A percentile compares a stretch with the other conserved stretches of the same genome.
Conservation (phyloP, 2,113 vertebrate species). For the Beaufortia kweichowensis region DNA sequence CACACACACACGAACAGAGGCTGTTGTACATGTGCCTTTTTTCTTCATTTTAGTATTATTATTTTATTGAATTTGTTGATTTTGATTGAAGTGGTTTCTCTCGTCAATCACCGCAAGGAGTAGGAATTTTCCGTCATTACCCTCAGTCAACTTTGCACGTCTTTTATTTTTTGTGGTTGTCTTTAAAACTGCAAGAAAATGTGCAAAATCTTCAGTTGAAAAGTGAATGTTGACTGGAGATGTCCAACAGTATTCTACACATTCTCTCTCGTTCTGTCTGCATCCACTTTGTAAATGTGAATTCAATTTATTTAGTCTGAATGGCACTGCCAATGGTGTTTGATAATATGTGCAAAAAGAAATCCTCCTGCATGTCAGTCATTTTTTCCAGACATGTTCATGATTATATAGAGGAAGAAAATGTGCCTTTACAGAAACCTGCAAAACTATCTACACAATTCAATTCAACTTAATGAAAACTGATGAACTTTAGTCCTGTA, state of each 20-base stretch:
- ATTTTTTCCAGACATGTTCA: constrained; percentile 17
- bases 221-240: constrained; percentile 47
- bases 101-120: constrained; percentile 58
- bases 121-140: constrained; percentile 56
- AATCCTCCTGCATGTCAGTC: constrained; percentile 40
- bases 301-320: constrained; percentile 30
- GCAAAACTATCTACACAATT: not conserved
- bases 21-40: constrained; percentile 75
- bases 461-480: not conserved
- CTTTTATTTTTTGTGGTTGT: constrained; percentile 21
- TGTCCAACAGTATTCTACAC: constrained; percentile 57
- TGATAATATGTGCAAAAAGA: constrained; percentile 21
- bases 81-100: constrained; percentile 58
- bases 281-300: constrained; percentile 43
- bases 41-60: constrained; percentile 59
- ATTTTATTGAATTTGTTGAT: constrained; percentile 54
- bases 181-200: constrained; percentile 51
- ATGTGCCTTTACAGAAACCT: constrained; percentile 66
- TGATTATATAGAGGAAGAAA: constrained; percentile 51
- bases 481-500: not conserved
- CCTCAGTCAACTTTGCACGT: constrained; percentile 65
- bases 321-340: constrained; percentile 43
- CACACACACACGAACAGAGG: constrained; percentile 4
- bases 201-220: constrained; percentile 51
- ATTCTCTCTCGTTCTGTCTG: constrained; percentile 23